phyloP scores from a whole-genome alignment of 2,888 invertebrate genomes.

The Caenorhabditis sp. region DNA sequence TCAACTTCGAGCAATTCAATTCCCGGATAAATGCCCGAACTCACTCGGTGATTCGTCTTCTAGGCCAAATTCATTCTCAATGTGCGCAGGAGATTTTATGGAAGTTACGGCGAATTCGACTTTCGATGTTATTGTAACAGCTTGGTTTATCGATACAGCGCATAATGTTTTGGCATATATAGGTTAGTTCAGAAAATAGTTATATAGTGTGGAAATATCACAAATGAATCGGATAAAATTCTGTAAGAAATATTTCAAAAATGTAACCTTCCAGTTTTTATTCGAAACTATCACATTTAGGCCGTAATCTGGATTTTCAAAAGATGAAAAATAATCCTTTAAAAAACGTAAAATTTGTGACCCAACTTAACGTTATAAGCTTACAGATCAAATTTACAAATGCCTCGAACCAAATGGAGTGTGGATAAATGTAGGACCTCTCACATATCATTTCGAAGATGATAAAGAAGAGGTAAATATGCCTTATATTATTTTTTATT shows the following conservation, averaged over 20 bases:
- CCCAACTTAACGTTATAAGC: too few species aligned
- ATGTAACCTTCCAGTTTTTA: too few species aligned
- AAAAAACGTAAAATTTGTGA: too few species aligned
- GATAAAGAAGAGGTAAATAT: conserved; percentile 44
- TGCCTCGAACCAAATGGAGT: conserved; percentile 83
- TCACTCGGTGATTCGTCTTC: background rate
- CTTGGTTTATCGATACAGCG: conserved; percentile 98
- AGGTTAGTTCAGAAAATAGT: conserved; percentile 71
- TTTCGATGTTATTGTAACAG: conserved; percentile 92
- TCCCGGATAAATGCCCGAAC: conserved; percentile 86
- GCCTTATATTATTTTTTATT: too few species aligned
- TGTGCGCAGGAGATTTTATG: conserved; percentile 95
- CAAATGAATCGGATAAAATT: background rate
- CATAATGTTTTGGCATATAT: conserved; percentile 93
- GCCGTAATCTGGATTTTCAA: too few species aligned
- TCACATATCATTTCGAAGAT: conserved; percentile 80
- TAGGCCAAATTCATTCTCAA: conserved; percentile 78
- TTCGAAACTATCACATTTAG: too few species aligned
- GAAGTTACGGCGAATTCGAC: conserved; percentile 80
- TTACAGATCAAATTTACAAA: conserved; percentile 77
- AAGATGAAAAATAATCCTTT: too few species aligned
- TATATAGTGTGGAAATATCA: conserved; percentile 1
- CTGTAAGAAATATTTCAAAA: too few species aligned
- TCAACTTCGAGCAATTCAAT: conserved; percentile 81
- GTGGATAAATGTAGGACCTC: conserved; percentile 76